phyloP scores from a whole-genome alignment of 2,113 vertebrate species.

The Centropus unirufus region DNA sequence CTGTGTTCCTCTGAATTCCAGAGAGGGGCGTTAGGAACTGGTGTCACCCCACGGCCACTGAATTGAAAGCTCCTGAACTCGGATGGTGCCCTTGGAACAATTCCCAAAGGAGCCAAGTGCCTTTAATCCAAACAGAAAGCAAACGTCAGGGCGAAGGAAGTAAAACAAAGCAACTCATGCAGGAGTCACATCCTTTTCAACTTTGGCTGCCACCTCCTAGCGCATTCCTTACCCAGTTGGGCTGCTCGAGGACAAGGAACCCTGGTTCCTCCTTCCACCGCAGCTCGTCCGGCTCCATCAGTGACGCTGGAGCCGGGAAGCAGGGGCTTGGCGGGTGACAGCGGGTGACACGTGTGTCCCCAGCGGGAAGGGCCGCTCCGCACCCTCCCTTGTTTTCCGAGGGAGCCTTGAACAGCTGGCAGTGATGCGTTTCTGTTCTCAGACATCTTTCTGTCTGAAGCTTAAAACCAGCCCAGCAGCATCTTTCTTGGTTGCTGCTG shows the following conservation, averaged over 20 bases:
- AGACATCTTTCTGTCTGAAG: not conserved
- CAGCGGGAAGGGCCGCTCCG: not conserved
- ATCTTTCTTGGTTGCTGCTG: not conserved
- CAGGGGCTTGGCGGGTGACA: not conserved
- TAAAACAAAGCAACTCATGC: not conserved
- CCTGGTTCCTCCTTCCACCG: accelerated
- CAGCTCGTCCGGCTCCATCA: accelerated
- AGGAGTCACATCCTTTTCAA: not conserved
- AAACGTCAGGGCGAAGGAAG: not conserved
- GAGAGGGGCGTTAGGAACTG: not conserved
- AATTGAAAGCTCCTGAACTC: not conserved
- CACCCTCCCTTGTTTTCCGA: not conserved
- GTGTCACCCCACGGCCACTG: not conserved
- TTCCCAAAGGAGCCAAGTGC: not conserved
- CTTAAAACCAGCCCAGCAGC: not conserved
- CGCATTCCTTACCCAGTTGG: accelerated
- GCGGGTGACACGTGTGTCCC: not conserved
- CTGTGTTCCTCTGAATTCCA: not conserved
- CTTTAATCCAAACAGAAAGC: not conserved
- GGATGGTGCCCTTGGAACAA: not conserved
- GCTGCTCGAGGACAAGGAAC: not conserved
- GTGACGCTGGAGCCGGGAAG: accelerated
- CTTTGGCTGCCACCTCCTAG: not conserved
- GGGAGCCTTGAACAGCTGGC: not conserved
- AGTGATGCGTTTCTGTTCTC: not conserved